Evolutionary conservation across 2,888 invertebrate genomes (phyloP), one percentile per base, ranked within the genome.

Genomic region (Leucophenga maculata): DNA sequence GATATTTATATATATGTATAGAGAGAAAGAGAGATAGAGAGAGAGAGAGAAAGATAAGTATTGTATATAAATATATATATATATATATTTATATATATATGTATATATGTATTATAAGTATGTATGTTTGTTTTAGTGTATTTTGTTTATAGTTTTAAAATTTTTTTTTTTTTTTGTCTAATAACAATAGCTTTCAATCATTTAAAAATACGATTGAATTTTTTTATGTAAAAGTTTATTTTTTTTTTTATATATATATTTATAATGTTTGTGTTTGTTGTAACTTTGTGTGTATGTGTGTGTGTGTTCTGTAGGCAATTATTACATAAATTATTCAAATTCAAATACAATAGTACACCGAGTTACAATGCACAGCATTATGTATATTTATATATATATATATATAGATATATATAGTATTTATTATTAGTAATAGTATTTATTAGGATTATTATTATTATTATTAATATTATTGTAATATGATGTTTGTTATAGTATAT

Each of bases 21-120:
- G n/a, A n/a, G n/a, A n/a, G n/a, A 69, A 50, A 67, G 1, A 80
- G 73, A 82, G 80, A 74, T 67, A 79, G 70, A 65, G 54, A 80
- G 65, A 80, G 39, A 74, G 31, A 31, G 4, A 59, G 26, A n/a
- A 22, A 59, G 13, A 22, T 22, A 31, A n/a, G n/a, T 31, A 26
- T 59, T n/a, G 13, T 59, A 32, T 59, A 59, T 62, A 62, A 13
- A 62, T 78, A 74, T 68, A 69, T 67, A 67, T 66, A 69, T 65
- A 62, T n/a, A n/a, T n/a, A n/a, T n/a, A n/a, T n/a, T n/a, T n/a
- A n/a, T n/a, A n/a, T n/a, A n/a, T n/a, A n/a, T n/a, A n/a, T n/a
- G n/a, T n/a, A n/a, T n/a, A n/a, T n/a, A n/a, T n/a, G n/a, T n/a
- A n/a, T n/a, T n/a, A n/a, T n/a, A n/a, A n/a, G n/a, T n/a, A 20